phyloP scores from a whole-genome alignment of 2,113 vertebrate species.

The Solea senegalensis region DNA sequence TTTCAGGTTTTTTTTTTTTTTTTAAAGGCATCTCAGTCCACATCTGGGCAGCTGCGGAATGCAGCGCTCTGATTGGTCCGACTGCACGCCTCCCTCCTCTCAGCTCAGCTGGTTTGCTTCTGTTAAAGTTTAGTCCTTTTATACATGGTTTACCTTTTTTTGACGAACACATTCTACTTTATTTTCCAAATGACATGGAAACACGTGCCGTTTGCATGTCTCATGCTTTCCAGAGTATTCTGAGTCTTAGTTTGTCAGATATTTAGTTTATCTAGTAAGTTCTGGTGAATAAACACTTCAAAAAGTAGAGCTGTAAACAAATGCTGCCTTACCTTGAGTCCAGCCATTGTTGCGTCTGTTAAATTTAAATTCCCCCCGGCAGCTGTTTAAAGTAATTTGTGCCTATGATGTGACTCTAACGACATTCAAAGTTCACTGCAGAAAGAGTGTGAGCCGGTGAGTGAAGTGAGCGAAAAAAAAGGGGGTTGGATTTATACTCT shows the following conservation, averaged over 20 bases:
- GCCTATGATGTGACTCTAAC: background rate
- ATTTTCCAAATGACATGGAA: background rate
- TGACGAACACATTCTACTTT: background rate
- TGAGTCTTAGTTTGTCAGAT: background rate
- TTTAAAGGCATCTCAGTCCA: conserved; percentile 11
- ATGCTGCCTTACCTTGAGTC: conserved; percentile 86
- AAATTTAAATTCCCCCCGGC: background rate
- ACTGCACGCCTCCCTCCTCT: conserved; percentile 68
- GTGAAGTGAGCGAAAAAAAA: conserved; percentile 14
- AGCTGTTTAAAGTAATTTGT: conserved; percentile 18
- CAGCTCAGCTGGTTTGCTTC: background rate
- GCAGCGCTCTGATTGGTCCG: conserved; percentile 79
- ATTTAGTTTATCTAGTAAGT: background rate
- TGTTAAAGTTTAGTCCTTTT: background rate
- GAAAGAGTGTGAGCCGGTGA: conserved; percentile 13
- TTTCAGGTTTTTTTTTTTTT: no score
- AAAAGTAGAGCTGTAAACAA: background rate
- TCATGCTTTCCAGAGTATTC: no score
- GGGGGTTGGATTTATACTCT: conserved; percentile 69
- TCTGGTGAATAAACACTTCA: background rate
- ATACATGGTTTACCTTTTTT: background rate
- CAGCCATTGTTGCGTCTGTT: conserved; percentile 75
- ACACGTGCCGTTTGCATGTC: background rate
- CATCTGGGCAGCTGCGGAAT: conserved; percentile 80
- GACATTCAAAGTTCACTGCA: conserved; percentile 24